Evolutionary conservation across 2,888 invertebrate species (phyloP), one percentile per base, ranked within the genome.

Genomic region (Ennomos quercinarius): DNA sequence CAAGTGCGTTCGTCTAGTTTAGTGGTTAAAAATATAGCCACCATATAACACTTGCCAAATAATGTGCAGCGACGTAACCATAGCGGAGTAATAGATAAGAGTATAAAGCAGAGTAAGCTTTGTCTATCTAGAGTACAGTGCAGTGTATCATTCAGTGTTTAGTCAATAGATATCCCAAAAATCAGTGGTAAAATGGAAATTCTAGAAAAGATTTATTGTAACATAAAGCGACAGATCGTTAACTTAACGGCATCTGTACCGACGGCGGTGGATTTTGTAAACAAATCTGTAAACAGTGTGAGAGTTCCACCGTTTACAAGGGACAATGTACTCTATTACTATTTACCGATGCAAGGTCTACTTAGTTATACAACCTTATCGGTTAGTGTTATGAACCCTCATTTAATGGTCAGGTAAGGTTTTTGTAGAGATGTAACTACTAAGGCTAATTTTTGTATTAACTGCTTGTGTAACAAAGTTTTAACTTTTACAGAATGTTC

Each of bases 381-480:
- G 46, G 93, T 97, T 47, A 96, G 96, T 89, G 96, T 97, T 52
- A 97, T 97, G 96, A 97, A 97, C 80, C 97, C 97, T 4, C 94
- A 95, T 67, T 87, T 97, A 70, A 93, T 96, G 74, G 93, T 95
- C 73, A 96, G 96, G 96, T 95, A 78, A 61, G 56, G 38, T 61
- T 39, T 34, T 43, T 45, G 37, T 35, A 9, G 42, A 35, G 37
- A 11, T 39, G n/a, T 53, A 43, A 1, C 10, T 12, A 9, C 8
- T 45, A 2, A 12, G 27, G 27, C 5, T 27, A 27, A 27, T 27
- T 27, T 27, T 27, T 27, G 27, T 27, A 4, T 6, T 27, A 27
- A 27, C 27, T 27, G 27, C 0, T 27, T 5, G 5, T 27, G 27
- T 27, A 43, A 9, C 43, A 10, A 43, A 27, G n/a, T 40, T 49